These are phyloP conservation scores for Centruroides sculpturatus DNA, from an alignment of 1,140 invertebrate genomes.

Conservation along the genomic window DNA sequence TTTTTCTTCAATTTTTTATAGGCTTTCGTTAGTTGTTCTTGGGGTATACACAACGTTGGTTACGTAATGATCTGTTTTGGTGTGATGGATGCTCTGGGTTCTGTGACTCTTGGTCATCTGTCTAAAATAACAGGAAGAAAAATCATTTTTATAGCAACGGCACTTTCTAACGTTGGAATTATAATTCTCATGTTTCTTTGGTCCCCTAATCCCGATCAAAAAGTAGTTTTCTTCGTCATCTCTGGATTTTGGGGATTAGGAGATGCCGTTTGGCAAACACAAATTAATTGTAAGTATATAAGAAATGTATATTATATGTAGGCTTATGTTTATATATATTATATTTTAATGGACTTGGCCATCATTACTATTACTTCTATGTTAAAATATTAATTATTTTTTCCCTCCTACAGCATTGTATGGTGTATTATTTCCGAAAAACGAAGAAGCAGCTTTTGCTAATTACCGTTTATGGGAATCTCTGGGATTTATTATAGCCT, in stretches of 20 bases:
- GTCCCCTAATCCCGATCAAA: conserved; percentile 64
- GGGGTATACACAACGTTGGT: conserved; percentile 79
- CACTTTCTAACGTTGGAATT: conserved; percentile 55
- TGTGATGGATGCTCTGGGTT: conserved; percentile 74
- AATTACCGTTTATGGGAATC: conserved; percentile 92
- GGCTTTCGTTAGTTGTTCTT: conserved; percentile 82
- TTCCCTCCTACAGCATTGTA: conserved; percentile 53
- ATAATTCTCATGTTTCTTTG: conserved; percentile 66
- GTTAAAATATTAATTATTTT: no score
- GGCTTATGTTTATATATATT: no score
- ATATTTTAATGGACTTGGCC: no score
- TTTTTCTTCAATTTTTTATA: conserved; percentile 32
- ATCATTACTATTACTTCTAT: no score
- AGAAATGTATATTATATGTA: no score
- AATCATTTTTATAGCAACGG: conserved; percentile 65
- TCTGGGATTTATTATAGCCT: conserved; percentile 79
- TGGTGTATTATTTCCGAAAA: conserved; percentile 75
- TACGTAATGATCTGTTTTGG: conserved; percentile 94
- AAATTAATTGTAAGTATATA: conserved; percentile 64
- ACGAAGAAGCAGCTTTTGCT: conserved; percentile 91
- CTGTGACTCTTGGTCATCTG: conserved; percentile 70
- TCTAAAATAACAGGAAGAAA: conserved; percentile 83
- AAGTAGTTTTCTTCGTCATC: conserved; percentile 72
- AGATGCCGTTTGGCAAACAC: conserved; percentile 94
- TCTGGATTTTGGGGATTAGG: conserved; percentile 91